A percentile compares a stretch with the other conserved stretches of the same genome.
Conservation (phyloP, 2,888 invertebrate species). For the Agrotis segetum region DNA sequence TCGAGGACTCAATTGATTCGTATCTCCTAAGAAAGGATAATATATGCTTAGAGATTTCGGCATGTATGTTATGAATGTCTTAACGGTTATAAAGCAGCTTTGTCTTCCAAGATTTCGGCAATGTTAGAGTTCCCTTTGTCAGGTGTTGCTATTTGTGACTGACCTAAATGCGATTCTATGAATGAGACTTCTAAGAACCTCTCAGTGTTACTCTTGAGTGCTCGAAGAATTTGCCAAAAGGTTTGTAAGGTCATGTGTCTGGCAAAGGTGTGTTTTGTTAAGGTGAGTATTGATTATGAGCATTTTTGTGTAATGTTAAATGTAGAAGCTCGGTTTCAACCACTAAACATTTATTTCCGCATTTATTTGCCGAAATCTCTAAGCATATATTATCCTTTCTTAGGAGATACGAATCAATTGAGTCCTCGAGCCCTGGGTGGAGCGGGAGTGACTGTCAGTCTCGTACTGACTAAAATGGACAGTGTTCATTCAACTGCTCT, state of each 20-base stretch:
- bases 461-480: too few relatives aligned
- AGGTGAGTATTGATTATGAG: not conserved
- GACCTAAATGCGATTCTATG: slow-evolving; percentile 68
- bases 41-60: not conserved
- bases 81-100: slow-evolving; percentile 30
- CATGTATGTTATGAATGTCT: slow-evolving; percentile 27
- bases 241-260: slow-evolving; percentile 29
- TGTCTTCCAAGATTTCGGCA: slow-evolving; percentile 42
- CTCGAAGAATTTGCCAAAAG: slow-evolving; percentile 51
- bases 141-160: slow-evolving; percentile 58
- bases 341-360: too few relatives aligned
- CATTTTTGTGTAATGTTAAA: too few relatives aligned
- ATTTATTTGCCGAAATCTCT: too few relatives aligned
- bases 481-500: too few relatives aligned
- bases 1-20: too few relatives aligned
- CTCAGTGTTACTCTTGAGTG: slow-evolving; percentile 35
- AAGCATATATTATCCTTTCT: too few relatives aligned
- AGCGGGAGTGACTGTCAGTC: too few relatives aligned
- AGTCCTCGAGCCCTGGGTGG: too few relatives aligned
- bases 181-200: slow-evolving; percentile 68
- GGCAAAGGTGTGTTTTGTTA: slow-evolving; percentile 32
- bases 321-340: too few relatives aligned
- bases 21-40: not conserved
- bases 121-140: slow-evolving; percentile 47
- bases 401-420: too few relatives aligned